These are phyloP conservation scores for Myoxocephalus aenaeus DNA, from an alignment of 2,797 vertebrate genomes.

Conservation along the genomic window DNA sequence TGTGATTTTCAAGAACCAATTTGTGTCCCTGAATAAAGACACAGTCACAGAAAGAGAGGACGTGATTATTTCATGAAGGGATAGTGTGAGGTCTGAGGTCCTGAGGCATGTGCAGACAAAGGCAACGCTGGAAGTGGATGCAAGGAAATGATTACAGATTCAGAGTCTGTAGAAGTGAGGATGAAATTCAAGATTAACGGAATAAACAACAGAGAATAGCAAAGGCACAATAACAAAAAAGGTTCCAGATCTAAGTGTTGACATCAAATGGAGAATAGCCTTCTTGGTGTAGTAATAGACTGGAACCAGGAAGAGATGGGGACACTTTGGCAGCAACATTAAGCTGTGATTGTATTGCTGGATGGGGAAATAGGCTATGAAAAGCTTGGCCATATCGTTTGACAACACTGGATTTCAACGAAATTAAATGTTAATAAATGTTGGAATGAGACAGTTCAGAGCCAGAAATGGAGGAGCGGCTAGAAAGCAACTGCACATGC, in stretches of 20 bases:
- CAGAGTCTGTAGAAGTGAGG: background rate
- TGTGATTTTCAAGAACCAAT: conserved; percentile 53
- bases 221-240: background rate
- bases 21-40: conserved; percentile 34
- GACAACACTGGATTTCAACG: background rate
- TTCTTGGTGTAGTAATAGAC: background rate
- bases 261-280: conserved; percentile 11
- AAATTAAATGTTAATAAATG: background rate
- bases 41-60: conserved; percentile 9
- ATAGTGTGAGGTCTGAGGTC: conserved; percentile 11
- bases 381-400: background rate
- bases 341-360: conserved; percentile 20
- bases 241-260: background rate
- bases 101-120: conserved; percentile 8
- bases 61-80: conserved; percentile 8
- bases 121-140: conserved; percentile 3
- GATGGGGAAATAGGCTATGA: background rate
- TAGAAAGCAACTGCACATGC: background rate
- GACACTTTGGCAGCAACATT: background rate
- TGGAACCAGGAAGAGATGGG: background rate
- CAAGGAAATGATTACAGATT: conserved; percentile 25
- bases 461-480: background rate
- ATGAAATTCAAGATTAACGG: conserved; percentile 14
- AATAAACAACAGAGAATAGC: background rate
- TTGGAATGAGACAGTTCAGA: background rate